These are phyloP conservation scores for Tetheella fluctuosa DNA, from an alignment of 2,888 invertebrate genomes.

Conservation along the genomic window DNA sequence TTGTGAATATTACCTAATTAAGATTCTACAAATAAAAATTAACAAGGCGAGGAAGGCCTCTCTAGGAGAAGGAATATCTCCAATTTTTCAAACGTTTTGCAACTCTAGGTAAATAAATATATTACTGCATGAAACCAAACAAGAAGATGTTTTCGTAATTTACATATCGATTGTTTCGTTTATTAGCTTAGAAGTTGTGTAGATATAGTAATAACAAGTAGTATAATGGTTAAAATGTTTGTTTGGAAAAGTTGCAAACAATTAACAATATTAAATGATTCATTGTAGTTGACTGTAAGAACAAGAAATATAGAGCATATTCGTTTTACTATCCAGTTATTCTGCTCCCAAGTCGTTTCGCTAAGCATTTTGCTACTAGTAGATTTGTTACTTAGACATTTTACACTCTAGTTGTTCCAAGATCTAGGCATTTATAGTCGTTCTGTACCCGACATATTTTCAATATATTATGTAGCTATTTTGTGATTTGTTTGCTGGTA, in stretches of 20 bases:
- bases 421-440: too few species aligned
- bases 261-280: neutral
- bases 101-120: neutral
- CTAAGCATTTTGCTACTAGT: neutral
- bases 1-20: too few species aligned
- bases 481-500: too few species aligned
- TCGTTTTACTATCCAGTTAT: neutral
- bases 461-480: too few species aligned
- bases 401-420: neutral
- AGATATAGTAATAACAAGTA: neutral
- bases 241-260: neutral
- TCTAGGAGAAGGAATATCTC: neutral
- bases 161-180: slow-evolving; percentile 15
- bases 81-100: neutral
- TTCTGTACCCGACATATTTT: too few species aligned
- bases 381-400: neutral
- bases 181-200: neutral
- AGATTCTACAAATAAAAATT: slow-evolving; percentile 29
- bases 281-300: neutral
- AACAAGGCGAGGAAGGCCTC: slow-evolving; percentile 15
- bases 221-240: neutral
- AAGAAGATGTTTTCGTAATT: neutral
- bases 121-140: neutral
- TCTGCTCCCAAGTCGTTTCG: neutral
- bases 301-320: slow-evolving; percentile 1